Base-by-base conservation (phyloP, 2,888 invertebrate species). In the Leucozona laternaria region DNA sequence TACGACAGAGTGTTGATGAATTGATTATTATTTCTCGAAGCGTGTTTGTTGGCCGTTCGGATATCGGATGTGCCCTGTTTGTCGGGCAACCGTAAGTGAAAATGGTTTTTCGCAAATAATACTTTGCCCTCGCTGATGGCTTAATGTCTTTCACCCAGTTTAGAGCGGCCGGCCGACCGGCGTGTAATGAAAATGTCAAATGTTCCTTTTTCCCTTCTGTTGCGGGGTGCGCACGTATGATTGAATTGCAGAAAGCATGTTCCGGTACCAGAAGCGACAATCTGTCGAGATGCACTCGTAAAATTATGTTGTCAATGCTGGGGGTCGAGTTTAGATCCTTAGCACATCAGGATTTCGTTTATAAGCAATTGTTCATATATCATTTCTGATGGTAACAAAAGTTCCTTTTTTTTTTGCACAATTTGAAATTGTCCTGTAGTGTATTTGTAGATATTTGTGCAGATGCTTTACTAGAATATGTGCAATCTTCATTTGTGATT, bases 1-100 rank as follows among this genome's bases (percentile, higher is more conserved):
- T 71, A 66, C 76, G 76, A 73, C 78, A 73, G 86, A 73, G 86
- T 86, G 86, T 86, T 86, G 82, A 86, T 86, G 75, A 86, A 86
- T 86, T 86, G 85, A 86, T 86, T 82, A 55, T 66, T 43, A n/a
- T 43, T 28, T 50, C 66, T 37, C 11, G 22, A 50, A 50, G 48
- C 20, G 66, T 50, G 66, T 43, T 53, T 48, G 50, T 64, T 64
- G 40, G 40, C 43, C 10, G n/a, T 62, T 55, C 15, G 5, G 45
- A 17, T 34, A 10, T 53, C n/a, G n/a, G 57, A n/a, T 62, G n/a
- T 7, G 28, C 17, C 53, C 66, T 79, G 79, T 68, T 79, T 72
- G 73, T 45, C 55, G 60, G 79, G 83, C 73, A 62, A 79, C 62
- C 83, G 13, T 13, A 73, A 79, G 43, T 79, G 79, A 68, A 50